phyloP scores from a whole-genome alignment of 1,140 invertebrate species.

The Aleiodes sp. region DNA sequence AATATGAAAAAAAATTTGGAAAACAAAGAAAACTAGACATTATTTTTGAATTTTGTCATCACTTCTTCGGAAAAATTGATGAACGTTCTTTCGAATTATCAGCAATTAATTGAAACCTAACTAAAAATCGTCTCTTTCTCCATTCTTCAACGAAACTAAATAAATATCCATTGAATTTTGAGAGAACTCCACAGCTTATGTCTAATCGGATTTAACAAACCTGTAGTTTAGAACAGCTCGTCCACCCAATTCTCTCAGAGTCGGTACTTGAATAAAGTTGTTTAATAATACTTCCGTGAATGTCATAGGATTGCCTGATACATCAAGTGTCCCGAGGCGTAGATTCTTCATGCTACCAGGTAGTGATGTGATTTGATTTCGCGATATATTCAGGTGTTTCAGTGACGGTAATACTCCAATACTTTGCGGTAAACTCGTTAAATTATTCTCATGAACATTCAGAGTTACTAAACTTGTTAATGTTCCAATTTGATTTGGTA shows the following conservation, averaged over 20 bases:
- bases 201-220: constrained; percentile 34
- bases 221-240: constrained; percentile 31
- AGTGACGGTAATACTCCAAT: constrained; percentile 57
- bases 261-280: not conserved
- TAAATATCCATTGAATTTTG: not conserved
- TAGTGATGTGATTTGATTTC: constrained; percentile 65
- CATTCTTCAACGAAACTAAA: constrained; percentile 14
- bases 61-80: too few relatives aligned
- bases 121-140: too few relatives aligned
- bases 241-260: constrained; percentile 29
- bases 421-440: constrained; percentile 60
- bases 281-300: not conserved
- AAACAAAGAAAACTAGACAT: too few relatives aligned
- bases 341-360: constrained; percentile 68
- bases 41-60: too few relatives aligned
- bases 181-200: constrained; percentile 17
- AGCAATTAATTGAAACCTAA: too few relatives aligned
- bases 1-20: too few relatives aligned
- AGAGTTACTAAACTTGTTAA: constrained; percentile 68
- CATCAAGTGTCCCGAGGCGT: constrained; percentile 66
- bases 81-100: too few relatives aligned
- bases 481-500: constrained; percentile 72
- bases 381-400: constrained; percentile 64
- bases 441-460: constrained; percentile 66
- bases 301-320: constrained; percentile 67